Evolutionary conservation across 2,797 vertebrate genomes (phyloP), one percentile per base, ranked within the genome.

Genomic region (Chaetophractus vellerosus): DNA sequence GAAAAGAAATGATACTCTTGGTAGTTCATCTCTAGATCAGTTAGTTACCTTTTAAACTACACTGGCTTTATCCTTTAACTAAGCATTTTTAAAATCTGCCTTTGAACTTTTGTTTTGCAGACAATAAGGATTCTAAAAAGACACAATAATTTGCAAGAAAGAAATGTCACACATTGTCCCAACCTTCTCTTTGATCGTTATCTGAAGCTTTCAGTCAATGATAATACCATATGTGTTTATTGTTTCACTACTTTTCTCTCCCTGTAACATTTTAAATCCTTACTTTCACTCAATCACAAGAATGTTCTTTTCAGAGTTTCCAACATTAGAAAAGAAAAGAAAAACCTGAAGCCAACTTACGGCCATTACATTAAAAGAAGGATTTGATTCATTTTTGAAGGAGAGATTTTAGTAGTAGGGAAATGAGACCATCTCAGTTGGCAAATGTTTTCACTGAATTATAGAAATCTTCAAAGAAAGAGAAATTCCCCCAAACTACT

Each of bases 381-480:
- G 82, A 94, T 95, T 93, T 95, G 75, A 85, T 96, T 95, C 95
- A 69, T 93, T 95, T 95, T 66, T 1, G 80, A 92, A 94, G 28
- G 66, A 95, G 79, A 90, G 15, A 36, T 71, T 94, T 94, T 90
- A 95, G 89, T 82, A 96, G n/a, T 78, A 94, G 61, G 68, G 72
- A 71, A 95, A 96, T 97, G 90, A 82, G 96, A 95, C 89, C 88
- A 84, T 96, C 90, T 94, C 85, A 31, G 68, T 86, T 84, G 93
- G 95, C 96, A 97, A 98, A 97, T 96, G 96, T 97, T 97, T 97
- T 96, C 90, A 96, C 83, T 97, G 92, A 96, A 96, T 96, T 98
- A 93, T 55, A 95, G 91, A 94, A 80, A 87, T 96, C 97, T 98
- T 97, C 97, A 98, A 97, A 98, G 96, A 97, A 91, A 97, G 57